phyloP scores from a whole-genome alignment of 2,888 invertebrate genomes.

The Plebejus argus region DNA sequence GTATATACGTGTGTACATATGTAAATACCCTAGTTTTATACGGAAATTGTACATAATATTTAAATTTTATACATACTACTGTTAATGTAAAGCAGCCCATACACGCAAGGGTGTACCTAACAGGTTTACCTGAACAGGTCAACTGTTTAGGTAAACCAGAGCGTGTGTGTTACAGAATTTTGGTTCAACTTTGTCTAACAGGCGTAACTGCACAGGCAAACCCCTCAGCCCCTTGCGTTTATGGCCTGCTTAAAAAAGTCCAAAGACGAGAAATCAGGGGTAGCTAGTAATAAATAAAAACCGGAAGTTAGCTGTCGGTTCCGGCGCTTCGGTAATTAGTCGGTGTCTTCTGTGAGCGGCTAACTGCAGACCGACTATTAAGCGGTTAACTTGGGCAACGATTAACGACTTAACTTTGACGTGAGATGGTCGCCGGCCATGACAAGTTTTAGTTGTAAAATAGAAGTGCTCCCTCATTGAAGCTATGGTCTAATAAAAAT shows the following conservation, averaged over 20 bases:
- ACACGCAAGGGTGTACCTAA: no score
- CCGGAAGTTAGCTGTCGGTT: background rate
- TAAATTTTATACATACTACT: constrained; percentile 25
- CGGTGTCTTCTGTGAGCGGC: background rate
- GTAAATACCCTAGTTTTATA: constrained; percentile 22
- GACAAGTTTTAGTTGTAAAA: background rate
- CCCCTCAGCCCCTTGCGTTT: no score
- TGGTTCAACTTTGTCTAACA: no score
- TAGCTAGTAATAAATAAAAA: background rate
- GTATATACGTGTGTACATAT: background rate
- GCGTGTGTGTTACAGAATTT: no score
- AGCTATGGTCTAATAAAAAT: background rate
- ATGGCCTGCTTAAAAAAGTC: background rate
- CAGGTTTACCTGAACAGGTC: no score
- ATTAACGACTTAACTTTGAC: constrained; percentile 9
- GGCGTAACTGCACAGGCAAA: no score
- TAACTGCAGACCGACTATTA: background rate
- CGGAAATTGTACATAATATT: constrained; percentile 23
- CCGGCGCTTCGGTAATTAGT: constrained; percentile 10
- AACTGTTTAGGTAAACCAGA: no score
- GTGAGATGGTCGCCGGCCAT: background rate
- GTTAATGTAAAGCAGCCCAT: background rate
- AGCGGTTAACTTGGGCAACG: background rate
- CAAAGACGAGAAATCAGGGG: background rate
- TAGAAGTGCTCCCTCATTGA: background rate